Base-by-base conservation (phyloP, 2,888 invertebrate genomes). In the Ophion costatus region DNA sequence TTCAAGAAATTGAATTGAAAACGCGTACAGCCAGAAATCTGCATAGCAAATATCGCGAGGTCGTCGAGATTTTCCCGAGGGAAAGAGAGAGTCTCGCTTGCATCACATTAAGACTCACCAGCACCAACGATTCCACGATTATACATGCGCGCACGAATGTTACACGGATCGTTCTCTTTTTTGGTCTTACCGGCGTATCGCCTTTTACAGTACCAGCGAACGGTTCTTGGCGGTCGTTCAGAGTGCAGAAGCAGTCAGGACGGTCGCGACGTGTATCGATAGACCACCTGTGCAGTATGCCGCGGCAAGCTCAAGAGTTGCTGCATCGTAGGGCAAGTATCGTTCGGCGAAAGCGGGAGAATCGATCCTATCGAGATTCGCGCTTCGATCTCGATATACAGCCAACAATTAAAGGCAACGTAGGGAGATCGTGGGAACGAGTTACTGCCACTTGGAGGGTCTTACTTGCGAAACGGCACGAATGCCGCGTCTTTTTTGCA, bases 341-440 rank as follows among this genome's bases (percentile, higher is more conserved):
- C 70, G 76, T 70, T 81, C 70, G 71, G 81, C 63, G 76, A 81
- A 81, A 81, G 81, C 75, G 81, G 71, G 81, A 76, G 76, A 71
- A 76, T 64, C 81, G 81, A 81, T 81, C 22, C 70, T 81, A 81
- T 81, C 81, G 59, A 59, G 76, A 57, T 81, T 63, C 56, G 61
- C 38, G n/a, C n/a, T n/a, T n/a, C n/a, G n/a, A n/a, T n/a, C n/a
- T n/a, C n/a, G 33, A 59, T 73, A 76, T 70, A 76, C 56, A 76
- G 57, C 42, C 22, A 81, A 81, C 81, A 81, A 81, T 81, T 81
- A 81, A 81, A 81, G 81, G 76, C 63, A 81, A 76, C 61, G 29
- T 59, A 70, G 70, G 33, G 70, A 81, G 70, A 81, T 81, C 81
- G 81, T 81, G 81, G 81, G 81, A 81, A 81, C 69, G 61, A n/a